Percentiles rank a stretch among this genome's conserved stretches.
phyloP scores from a whole-genome alignment of 2,797 vertebrate genomes.

The Argyrosomus regius region DNA sequence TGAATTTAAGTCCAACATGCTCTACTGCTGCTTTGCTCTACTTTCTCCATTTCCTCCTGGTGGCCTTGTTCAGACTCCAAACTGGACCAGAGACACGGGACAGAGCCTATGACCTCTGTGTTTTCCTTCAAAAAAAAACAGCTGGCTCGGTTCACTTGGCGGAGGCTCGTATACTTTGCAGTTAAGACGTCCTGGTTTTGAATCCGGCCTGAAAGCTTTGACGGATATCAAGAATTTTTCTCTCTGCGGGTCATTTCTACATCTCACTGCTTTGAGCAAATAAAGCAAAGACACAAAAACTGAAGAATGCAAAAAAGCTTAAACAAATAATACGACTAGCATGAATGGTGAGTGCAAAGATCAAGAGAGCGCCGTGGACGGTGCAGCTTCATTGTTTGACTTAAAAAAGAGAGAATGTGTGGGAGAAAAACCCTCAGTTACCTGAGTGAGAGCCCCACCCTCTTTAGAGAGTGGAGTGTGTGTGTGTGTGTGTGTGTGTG shows the following conservation, averaged over 20 bases:
- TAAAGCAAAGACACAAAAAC: slow-evolving; percentile 15
- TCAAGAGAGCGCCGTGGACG: slow-evolving; percentile 4
- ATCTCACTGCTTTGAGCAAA: neutral
- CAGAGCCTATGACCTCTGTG: slow-evolving; percentile 35
- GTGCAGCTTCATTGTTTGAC: neutral
- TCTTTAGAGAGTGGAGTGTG: neutral
- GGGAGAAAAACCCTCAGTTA: slow-evolving; percentile 20
- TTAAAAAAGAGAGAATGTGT: neutral
- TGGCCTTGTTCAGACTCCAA: slow-evolving; percentile 37
- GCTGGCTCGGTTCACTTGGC: slow-evolving; percentile 19
- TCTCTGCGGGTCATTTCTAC: neutral
- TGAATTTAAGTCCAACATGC: slow-evolving; percentile 34
- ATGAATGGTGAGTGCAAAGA: neutral
- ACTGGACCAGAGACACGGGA: slow-evolving; percentile 30
- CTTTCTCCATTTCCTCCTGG: slow-evolving; percentile 35
- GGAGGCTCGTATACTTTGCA: slow-evolving; percentile 15
- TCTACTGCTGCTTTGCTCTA: slow-evolving; percentile 15
- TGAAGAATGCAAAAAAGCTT: neutral
- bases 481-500: slow-evolving; percentile 31
- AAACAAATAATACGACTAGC: neutral
- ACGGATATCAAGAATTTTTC: slow-evolving; percentile 5
- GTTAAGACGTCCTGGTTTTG: slow-evolving; percentile 30
- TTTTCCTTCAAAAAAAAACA: slow-evolving; percentile 18
- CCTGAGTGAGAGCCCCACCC: slow-evolving; percentile 36
- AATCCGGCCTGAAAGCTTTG: neutral